Evolutionary conservation across 1,140 invertebrate species (phyloP), one percentile per base, ranked within the genome.

Genomic region (Grapholita molesta): DNA sequence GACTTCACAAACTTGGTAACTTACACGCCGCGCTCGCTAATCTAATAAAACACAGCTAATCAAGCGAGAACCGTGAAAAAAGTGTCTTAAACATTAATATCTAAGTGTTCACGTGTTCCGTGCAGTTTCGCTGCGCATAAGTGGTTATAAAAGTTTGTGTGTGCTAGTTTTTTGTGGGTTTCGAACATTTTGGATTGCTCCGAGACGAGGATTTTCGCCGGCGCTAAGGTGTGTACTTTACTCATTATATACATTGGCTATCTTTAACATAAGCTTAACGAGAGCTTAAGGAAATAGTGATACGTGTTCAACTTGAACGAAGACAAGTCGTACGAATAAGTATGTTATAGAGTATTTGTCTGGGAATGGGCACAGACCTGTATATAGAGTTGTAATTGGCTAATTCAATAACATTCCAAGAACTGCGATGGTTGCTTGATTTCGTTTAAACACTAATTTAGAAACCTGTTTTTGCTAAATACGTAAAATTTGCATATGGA

Each of bases 41-140:
- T 57, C 53, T 57, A 57, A 57, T 57, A 57, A 57, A 57, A 57
- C 23, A 57, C 53, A 28, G 1, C 11, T 57, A 57, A 57, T 57
- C 24, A 57, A 24, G 23, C 53, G 23, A 42, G n/a, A 28, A 57
- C 25, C 53, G 23, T 11, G 53, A 11, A 25, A 57, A 57, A 57
- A 57, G 9, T 30, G 53, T 9, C 0, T 57, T n/a, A 28, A 53
- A 57, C 21, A 57, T 57, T 57, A 57, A 24, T 11, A 24, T 25
- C 53, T 25, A 4, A 57, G 24, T 28, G 53, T 24, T 28, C 15
- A 25, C 24, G 12, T 25, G 53, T 57, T 28, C 4, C 11, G 53
- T 57, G 53, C n/a, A 25, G 23, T 28, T 25, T 25, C 8, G 5
- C 24, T 5, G 23, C 28, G 53, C 2, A 25, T 9, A n/a, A 57